phyloP scores from a whole-genome alignment of 1,140 invertebrate species.

The Eupeodes corollae region DNA sequence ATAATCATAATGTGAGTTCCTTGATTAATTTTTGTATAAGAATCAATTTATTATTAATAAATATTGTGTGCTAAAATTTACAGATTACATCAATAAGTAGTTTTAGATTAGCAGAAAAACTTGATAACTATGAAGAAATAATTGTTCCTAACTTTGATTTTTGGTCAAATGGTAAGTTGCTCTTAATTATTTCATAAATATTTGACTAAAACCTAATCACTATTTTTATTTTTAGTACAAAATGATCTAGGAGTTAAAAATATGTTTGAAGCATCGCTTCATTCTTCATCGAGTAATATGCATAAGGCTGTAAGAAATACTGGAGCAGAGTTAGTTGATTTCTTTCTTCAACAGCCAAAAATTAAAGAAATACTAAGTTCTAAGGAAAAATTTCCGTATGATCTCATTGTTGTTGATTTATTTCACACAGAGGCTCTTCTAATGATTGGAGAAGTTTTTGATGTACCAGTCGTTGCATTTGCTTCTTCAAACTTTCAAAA shows the following conservation, averaged over 20 bases:
- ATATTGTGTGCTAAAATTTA: background rate
- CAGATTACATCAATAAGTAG: conserved; percentile 23
- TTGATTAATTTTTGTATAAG: background rate
- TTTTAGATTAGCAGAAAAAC: conserved; percentile 18
- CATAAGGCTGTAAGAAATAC: conserved; percentile 12
- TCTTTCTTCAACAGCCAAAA: conserved; percentile 18
- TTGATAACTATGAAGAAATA: conserved; percentile 24
- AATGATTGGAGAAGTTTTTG: conserved; percentile 32
- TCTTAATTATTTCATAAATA: background rate
- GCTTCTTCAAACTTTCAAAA: conserved; percentile 26
- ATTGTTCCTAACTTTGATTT: conserved; percentile 24
- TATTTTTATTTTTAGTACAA: conserved; percentile 15
- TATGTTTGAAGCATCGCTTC: conserved; percentile 11
- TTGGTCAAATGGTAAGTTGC: conserved; percentile 22
- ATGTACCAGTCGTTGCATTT: conserved; percentile 35
- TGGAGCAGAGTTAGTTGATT: conserved; percentile 20
- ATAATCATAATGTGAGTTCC: conserved; percentile 27
- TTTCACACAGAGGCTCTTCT: conserved; percentile 39
- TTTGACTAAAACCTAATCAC: background rate
- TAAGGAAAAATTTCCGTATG: conserved; percentile 32
- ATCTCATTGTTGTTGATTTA: conserved; percentile 38
- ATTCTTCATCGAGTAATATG: conserved; percentile 12
- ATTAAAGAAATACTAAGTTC: conserved; percentile 17
- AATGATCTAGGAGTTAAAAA: conserved; percentile 9
- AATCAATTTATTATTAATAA: background rate